Conservation (phyloP, 2,113 vertebrate genomes). For the Laticauda laticaudata region DNA sequence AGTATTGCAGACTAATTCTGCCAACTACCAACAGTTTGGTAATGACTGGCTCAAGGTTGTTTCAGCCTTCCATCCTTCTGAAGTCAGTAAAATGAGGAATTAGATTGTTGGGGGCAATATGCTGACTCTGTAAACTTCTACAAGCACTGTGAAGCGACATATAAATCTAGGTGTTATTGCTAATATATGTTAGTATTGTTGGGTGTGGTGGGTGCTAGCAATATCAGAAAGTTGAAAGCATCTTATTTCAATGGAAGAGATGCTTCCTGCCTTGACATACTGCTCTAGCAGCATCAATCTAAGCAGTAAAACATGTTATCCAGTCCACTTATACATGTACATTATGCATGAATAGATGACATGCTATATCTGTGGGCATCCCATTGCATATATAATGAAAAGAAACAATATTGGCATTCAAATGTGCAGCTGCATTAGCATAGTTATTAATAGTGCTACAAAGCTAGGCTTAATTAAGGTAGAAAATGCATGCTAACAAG, state of each 20-base stretch:
- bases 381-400: background rate
- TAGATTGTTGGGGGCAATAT: background rate
- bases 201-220: background rate
- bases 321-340: background rate
- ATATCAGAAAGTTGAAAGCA: background rate
- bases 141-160: background rate
- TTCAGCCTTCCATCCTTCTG: background rate
- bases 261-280: background rate
- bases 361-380: background rate
- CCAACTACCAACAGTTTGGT: background rate
- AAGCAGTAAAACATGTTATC: background rate
- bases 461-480: background rate
- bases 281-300: background rate
- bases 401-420: background rate
- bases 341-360: background rate
- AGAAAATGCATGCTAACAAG: background rate
- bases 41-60: background rate
- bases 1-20: background rate
- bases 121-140: background rate
- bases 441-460: background rate
- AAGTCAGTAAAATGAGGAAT: background rate
- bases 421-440: background rate
- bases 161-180: background rate
- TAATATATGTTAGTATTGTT: background rate
- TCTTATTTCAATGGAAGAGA: background rate